Evolutionary conservation across 2,888 invertebrate genomes (phyloP).

Genomic region (Drosophila engyochracea): DNA sequence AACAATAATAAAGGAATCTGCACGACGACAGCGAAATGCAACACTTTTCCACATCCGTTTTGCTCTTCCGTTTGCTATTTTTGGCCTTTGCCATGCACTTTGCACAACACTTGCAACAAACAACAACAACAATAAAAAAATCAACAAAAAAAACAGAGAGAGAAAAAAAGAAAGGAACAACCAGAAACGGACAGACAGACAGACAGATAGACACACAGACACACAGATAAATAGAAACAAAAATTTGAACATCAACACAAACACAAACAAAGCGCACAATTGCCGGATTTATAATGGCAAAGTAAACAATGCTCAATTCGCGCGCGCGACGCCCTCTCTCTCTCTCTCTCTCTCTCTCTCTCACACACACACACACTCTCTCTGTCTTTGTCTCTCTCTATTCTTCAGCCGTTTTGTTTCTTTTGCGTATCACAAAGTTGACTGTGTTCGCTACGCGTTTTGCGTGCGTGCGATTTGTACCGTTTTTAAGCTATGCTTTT

Average conservation of each 20-base stretch:
- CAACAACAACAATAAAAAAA: conserved; percentile 31
- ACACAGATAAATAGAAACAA: neutral
- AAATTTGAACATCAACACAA: conserved; percentile 60
- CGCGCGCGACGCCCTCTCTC: conserved; percentile 35
- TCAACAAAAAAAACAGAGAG: conserved; percentile 18
- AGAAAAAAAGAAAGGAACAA: conserved; percentile 3
- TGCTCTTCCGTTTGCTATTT: conserved; percentile 59
- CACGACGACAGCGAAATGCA: conserved; percentile 67
- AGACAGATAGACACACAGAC: conserved; percentile 6
- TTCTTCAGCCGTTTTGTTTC: conserved; percentile 52
- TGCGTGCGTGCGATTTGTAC: conserved; percentile 6
- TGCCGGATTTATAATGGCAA: conserved; percentile 72
- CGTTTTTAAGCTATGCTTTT: conserved; percentile 47
- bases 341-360: neutral
- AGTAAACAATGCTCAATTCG: conserved; percentile 70
- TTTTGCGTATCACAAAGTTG: neutral
- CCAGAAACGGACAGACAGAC: conserved; percentile 5
- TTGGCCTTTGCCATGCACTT: conserved; percentile 55
- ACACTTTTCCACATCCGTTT: conserved; percentile 72
- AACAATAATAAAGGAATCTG: conserved; percentile 10
- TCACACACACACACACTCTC: neutral
- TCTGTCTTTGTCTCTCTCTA: conserved; percentile 6
- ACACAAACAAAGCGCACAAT: conserved; percentile 55
- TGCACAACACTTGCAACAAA: conserved; percentile 45
- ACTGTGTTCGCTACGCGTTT: neutral